A percentile compares a stretch with the other conserved stretches of the same genome.
phyloP scores from a whole-genome alignment of 2,113 vertebrate genomes.

The Tenebrosternarchus preto region DNA sequence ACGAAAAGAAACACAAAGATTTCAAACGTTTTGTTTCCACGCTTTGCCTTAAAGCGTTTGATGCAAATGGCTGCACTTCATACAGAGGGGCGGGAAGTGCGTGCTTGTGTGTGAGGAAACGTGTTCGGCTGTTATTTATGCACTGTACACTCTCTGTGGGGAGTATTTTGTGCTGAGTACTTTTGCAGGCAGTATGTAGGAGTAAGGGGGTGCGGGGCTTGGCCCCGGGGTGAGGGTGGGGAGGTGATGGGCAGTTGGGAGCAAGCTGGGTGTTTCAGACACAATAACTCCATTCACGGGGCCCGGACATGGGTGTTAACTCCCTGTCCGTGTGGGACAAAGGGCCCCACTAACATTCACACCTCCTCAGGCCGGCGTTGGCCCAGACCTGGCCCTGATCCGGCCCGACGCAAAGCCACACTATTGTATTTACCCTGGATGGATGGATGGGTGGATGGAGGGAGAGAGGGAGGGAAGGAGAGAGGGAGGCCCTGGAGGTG shows the following conservation, averaged over 20 bases:
- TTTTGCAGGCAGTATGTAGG: background rate
- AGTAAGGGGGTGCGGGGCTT: constrained; percentile 6
- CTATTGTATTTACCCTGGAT: constrained; percentile 56
- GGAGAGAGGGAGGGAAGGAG: constrained; percentile 28
- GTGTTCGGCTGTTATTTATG: background rate
- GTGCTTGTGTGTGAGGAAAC: too few relatives aligned
- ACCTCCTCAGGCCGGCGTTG: constrained; percentile 75
- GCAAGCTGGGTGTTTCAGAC: constrained; percentile 71
- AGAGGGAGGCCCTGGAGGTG: constrained; percentile 36
- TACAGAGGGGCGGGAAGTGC: too few relatives aligned
- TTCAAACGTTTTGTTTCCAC: constrained; percentile 11
- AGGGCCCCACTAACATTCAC: constrained; percentile 69
- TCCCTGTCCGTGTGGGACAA: constrained; percentile 74
- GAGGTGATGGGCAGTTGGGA: constrained; percentile 31
- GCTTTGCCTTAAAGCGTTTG: background rate
- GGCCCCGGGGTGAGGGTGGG: background rate
- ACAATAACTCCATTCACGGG: constrained; percentile 79
- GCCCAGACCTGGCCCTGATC: constrained; percentile 71
- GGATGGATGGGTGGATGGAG: constrained; percentile 44
- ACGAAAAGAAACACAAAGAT: constrained; percentile 52
- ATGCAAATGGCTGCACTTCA: constrained; percentile 10
- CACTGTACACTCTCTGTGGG: too few relatives aligned
- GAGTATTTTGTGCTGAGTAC: constrained; percentile 5
- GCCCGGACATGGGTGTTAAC: constrained; percentile 78
- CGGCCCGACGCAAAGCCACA: constrained; percentile 68